A percentile compares a stretch with the other conserved stretches of the same genome.
These are phyloP conservation scores for Capra hircus DNA, from an alignment of 2,113 vertebrate genomes.

Conservation along the genomic window DNA sequence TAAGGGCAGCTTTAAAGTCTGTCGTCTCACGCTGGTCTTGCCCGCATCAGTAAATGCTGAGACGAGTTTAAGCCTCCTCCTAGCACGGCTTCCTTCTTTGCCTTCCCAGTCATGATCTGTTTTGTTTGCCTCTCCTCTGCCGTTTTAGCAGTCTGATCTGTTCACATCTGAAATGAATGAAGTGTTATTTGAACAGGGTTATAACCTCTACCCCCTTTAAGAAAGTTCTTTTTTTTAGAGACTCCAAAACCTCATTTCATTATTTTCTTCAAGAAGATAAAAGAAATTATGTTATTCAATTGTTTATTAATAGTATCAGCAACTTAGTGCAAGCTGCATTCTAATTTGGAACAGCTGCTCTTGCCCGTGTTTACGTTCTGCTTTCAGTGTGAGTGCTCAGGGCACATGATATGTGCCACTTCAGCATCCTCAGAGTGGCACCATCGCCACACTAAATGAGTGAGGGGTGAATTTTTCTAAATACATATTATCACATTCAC, in stretches of 20 bases:
- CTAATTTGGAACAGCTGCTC: neutral
- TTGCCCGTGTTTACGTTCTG: neutral
- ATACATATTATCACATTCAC: neutral
- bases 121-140: neutral
- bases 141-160: neutral
- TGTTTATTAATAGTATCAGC: slow-evolving; percentile 10
- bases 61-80: neutral
- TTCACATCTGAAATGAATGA: slow-evolving; percentile 36
- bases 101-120: neutral
- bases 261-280: slow-evolving; percentile 34
- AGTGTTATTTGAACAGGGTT: neutral
- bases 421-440: neutral
- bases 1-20: neutral
- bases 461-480: neutral
- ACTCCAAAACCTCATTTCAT: neutral
- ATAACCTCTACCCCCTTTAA: neutral
- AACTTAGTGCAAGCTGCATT: neutral
- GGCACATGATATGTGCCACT: neutral
- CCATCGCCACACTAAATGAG: slow-evolving; percentile 13
- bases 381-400: neutral
- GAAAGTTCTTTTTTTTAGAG: neutral
- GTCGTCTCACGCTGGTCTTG: slow-evolving; percentile 41
- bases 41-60: slow-evolving; percentile 10
- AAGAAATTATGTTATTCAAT: neutral
- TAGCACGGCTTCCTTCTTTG: neutral